A percentile compares a stretch with the other conserved stretches of the same genome.
phyloP scores from a whole-genome alignment of 1,140 invertebrate species.

The Euura lappo region DNA sequence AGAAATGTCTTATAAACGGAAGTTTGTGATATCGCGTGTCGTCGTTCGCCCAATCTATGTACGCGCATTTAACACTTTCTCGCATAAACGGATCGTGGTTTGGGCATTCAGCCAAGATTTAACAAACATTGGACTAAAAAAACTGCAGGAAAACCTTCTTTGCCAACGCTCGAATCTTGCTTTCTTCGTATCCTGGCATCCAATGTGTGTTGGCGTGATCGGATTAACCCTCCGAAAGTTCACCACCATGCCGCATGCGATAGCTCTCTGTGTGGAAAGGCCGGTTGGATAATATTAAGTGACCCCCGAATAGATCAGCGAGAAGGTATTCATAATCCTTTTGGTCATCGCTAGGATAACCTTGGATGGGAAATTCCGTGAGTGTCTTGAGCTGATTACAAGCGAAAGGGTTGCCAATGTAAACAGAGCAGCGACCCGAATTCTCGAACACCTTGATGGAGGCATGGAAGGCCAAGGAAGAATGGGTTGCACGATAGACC shows the following conservation, averaged over 20 bases:
- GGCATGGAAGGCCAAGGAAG: too few species aligned
- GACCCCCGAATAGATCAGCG: background rate
- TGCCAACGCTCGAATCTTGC: background rate
- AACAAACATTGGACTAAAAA: background rate
- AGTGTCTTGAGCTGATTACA: constrained; percentile 7
- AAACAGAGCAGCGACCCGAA: background rate
- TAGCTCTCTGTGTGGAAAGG: background rate
- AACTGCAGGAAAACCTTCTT: background rate
- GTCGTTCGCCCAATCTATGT: background rate
- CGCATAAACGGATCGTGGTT: background rate
- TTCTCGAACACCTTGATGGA: background rate
- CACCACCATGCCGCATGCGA: background rate
- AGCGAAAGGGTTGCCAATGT: background rate
- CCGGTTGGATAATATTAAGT: background rate
- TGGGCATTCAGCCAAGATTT: background rate
- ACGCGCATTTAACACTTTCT: background rate
- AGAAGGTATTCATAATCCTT: background rate
- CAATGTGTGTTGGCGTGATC: too few species aligned
- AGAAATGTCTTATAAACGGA: constrained; percentile 5
- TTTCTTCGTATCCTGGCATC: too few species aligned
- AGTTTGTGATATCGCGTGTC: constrained; percentile 3
- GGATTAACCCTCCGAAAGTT: too few species aligned
- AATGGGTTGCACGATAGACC: too few species aligned
- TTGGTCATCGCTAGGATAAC: background rate
- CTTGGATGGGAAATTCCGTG: background rate